Evolutionary conservation across 2,888 invertebrate species (phyloP), one percentile per base, ranked within the genome.

Genomic region (Rhyacophila evoluta): DNA sequence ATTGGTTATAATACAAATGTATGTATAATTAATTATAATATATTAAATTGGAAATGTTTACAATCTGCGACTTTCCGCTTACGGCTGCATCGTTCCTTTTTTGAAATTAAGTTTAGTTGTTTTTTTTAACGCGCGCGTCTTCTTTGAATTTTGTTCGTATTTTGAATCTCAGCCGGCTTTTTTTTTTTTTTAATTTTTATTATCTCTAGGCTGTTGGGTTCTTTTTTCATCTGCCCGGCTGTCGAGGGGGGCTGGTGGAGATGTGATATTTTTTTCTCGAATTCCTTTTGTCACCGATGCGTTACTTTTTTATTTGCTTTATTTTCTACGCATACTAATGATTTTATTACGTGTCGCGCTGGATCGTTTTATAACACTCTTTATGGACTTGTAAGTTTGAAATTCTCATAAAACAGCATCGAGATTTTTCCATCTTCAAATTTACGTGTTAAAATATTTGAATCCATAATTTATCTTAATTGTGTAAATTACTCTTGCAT

Each of bases 61-160:
- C 25, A 5, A 10, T 25, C 25, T 2, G 6, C 19, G 55, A 6
- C 6, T 55, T 55, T 33, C 69, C 69, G 29, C 28, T 69, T 69
- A 29, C 68, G 69, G 29, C 12, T n/a, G 36, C 36, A 27, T 41
- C 33, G 73, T 74, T 74, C 73, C 73, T 74, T 74, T 74, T 74
- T 74, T 55, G 55, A 55, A 55, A 55, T 55, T 55, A 55, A 55
- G 55, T 55, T 55, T 19, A 55, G 55, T 55, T 55, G 55, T 55
- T 55, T 55, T 55, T 55, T 55, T 55, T 25, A 41, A 15, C 41
- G 55, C 55, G 55, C 55, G 55, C 55, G 55, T 55, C 55, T 55
- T 55, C 55, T 55, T 55, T 55, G 73, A 74, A 55, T 74, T 55
- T 19, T 29, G 73, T 74, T 33, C 29, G 73, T 55, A 55, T 55